Evolutionary conservation across 2,797 vertebrate genomes (phyloP).

Genomic region (Echeneis naucrates): DNA sequence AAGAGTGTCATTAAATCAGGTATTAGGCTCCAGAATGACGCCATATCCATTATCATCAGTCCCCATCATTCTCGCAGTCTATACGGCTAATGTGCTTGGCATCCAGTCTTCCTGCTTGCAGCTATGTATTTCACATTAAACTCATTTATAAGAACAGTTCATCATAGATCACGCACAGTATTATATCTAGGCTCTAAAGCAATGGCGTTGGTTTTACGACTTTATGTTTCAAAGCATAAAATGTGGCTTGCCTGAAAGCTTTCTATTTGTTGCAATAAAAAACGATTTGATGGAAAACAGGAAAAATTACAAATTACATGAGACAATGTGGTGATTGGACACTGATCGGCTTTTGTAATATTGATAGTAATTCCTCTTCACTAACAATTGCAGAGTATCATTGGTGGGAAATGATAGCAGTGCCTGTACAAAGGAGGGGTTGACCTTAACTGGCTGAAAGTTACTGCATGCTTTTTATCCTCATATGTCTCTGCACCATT

Average conservation of each 20-base stretch:
- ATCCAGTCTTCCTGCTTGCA: not conserved
- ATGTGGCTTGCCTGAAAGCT: not conserved
- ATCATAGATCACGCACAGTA: not conserved
- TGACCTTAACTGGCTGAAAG: not conserved
- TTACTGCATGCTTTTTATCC: not conserved
- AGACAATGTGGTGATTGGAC: conserved; percentile 30
- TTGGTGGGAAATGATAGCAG: not conserved
- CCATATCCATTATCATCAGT: not conserved
- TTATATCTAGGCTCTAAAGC: not conserved
- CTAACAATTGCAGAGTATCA: conserved; percentile 33
- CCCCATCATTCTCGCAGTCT: not conserved
- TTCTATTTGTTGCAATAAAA: conserved; percentile 18
- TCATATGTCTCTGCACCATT: not conserved
- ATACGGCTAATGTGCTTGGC: not conserved
- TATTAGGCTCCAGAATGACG: not conserved
- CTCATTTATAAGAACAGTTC: not conserved
- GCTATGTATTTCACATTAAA: not conserved
- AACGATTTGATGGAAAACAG: conserved; percentile 26
- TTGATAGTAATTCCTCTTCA: conserved; percentile 52
- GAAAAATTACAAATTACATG: conserved; percentile 47
- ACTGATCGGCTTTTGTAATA: conserved; percentile 49
- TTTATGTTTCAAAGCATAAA: not conserved
- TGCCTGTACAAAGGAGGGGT: not conserved
- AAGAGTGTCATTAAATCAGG: not conserved
- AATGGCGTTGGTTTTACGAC: not conserved